A percentile compares a stretch with the other conserved stretches of the same genome.
These are phyloP conservation scores for Tortrix viridana DNA, from an alignment of 2,888 invertebrate genomes.

Conservation along the genomic window DNA sequence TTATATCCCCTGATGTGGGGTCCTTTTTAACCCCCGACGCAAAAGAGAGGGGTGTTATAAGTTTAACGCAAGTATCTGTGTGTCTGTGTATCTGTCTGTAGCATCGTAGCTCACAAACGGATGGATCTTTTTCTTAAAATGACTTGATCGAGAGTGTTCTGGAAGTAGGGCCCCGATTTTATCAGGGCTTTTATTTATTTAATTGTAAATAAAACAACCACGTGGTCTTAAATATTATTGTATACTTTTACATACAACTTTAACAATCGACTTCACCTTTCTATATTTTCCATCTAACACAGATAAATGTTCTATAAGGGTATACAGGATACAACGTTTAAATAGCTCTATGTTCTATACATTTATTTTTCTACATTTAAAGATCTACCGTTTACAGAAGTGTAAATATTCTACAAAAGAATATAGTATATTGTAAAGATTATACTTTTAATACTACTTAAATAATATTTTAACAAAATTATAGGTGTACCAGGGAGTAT, in stretches of 20 bases:
- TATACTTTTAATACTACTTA: constrained; percentile 20
- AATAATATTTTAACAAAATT: neutral
- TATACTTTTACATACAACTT: constrained; percentile 51
- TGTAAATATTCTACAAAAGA: constrained; percentile 45
- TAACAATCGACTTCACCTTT: constrained; percentile 48
- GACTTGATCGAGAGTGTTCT: too few relatives aligned
- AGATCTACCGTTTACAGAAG: constrained; percentile 37
- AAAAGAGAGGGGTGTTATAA: too few relatives aligned
- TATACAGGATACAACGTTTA: constrained; percentile 38
- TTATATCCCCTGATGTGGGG: too few relatives aligned
- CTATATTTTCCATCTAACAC: constrained; percentile 52
- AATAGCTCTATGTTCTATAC: constrained; percentile 33
- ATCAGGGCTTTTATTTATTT: too few relatives aligned
- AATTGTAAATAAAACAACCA: constrained; percentile 8
- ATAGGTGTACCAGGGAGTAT: neutral
- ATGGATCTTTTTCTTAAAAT: too few relatives aligned
- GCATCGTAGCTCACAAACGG: too few relatives aligned
- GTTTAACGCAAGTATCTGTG: too few relatives aligned
- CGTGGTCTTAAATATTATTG: constrained; percentile 26
- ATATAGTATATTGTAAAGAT: constrained; percentile 35
- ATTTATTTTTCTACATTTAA: constrained; percentile 26
- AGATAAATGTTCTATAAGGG: constrained; percentile 43
- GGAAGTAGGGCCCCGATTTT: too few relatives aligned
- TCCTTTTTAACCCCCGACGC: too few relatives aligned
- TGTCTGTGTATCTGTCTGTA: too few relatives aligned